Percentiles rank a stretch among this genome's conserved stretches.
Conservation (phyloP, 2,113 vertebrate species). For the Spea bombifrons region DNA sequence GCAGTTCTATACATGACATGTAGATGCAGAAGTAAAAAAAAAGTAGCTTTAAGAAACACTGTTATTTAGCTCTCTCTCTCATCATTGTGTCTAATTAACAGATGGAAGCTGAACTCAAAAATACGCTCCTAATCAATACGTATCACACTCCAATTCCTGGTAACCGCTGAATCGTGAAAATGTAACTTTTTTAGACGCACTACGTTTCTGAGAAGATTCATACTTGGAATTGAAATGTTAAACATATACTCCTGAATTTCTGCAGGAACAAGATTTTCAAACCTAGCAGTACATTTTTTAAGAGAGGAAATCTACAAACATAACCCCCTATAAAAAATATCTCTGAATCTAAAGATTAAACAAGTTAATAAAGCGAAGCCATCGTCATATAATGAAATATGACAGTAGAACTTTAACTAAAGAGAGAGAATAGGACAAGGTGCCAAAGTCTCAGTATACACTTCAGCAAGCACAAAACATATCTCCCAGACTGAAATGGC, state of each 20-base stretch:
- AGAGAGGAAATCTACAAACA: not conserved
- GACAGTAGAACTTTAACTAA: conserved; percentile 42
- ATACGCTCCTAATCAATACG: no score
- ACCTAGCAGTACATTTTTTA: not conserved
- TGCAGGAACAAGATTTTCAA: not conserved
- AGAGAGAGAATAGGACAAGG: conserved; percentile 33
- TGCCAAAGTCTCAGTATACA: conserved; percentile 42
- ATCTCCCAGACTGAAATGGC: conserved; percentile 50
- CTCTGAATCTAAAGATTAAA: not conserved
- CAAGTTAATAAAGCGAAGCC: conserved; percentile 42
- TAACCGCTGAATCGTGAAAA: no score
- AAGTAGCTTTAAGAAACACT: no score
- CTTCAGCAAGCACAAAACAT: conserved; percentile 39
- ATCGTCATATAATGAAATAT: conserved; percentile 40
- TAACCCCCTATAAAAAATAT: not conserved
- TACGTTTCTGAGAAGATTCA: no score
- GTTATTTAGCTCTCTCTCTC: no score
- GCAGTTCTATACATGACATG: no score
- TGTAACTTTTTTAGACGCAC: no score
- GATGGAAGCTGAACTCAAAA: no score
- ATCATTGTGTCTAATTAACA: no score
- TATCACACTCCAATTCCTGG: no score
- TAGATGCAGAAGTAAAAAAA: no score
- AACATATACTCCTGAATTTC: not conserved
- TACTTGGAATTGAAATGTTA: no score